Base-by-base conservation (phyloP, 2,797 vertebrate genomes). In the Pseudocheirus occidentalis region DNA sequence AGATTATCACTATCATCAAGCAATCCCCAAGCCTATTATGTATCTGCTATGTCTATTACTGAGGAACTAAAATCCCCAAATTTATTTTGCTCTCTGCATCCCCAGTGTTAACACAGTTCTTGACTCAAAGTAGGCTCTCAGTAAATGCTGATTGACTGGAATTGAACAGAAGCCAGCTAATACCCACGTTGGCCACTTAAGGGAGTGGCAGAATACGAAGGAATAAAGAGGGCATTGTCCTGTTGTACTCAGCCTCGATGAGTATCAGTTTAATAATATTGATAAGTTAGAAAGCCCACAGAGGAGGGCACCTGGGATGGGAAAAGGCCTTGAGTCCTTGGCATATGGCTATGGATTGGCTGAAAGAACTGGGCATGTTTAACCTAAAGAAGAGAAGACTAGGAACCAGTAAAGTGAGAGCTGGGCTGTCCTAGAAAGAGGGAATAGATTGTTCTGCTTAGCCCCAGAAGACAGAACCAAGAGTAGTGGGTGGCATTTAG, bases 1-100 rank as follows among this genome's bases (percentile, higher is more conserved):
- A 89, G 94, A 96, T 96, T 91, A 94, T 91, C 94, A 54, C 21
- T 46, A 46, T 24, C 40, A 27, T 87, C 40, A 46, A 10, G 46
- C 21, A 27, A 1, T 46, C 40, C 9, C 40, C 40, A 87, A 87
- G 31, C 21, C 40, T 87, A 46, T 40, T 87, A 21, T 46, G 24
- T 73, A 73, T 18, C 18, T 14, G 66, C 66, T 73, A 73, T 40
- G 66, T 81, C 73, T 81, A 27, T 81, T 81, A 81, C 73, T 27
- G 73, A 81, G 18, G 73, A 81, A 5, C 40, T 46, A 10, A 46
- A 81, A 81, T 81, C 21, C 6, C 21, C n/a, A 46, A 12, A 87
- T 87, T 46, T 87, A 87, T 87, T 87, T 87, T 87, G 40, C 73
- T 46, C 21, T 87, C 40, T 87, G 18, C 9, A 87, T 87, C 73